A percentile compares a stretch with the other conserved stretches of the same genome.
These are phyloP conservation scores for Amphiduros pacificus DNA, from an alignment of 2,888 invertebrate genomes.

Conservation along the genomic window DNA sequence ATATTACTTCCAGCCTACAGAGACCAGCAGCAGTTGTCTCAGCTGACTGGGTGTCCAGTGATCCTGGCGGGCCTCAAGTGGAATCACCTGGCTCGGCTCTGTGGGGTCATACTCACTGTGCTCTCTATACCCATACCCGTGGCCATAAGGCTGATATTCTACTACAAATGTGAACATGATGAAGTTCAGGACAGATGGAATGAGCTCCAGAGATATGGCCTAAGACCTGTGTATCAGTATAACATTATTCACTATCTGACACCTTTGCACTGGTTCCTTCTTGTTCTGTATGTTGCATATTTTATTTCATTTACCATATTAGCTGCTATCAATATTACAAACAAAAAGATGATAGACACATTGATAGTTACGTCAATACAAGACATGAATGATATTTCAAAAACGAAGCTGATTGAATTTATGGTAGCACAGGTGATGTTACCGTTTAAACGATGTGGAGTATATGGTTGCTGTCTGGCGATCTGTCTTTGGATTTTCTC, in stretches of 20 bases:
- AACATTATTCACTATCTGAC: conserved; percentile 27
- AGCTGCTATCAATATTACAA: conserved; percentile 12
- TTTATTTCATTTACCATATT: conserved; percentile 20
- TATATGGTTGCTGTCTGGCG: conserved; percentile 26
- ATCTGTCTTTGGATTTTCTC: conserved; percentile 28
- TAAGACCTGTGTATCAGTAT: conserved; percentile 13
- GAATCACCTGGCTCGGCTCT: conserved; percentile 21
- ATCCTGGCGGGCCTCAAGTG: conserved; percentile 29
- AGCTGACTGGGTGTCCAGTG: conserved; percentile 29
- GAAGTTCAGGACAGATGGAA: conserved; percentile 17
- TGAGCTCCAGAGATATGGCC: conserved; percentile 14
- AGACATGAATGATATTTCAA: conserved; percentile 23
- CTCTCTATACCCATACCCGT: conserved; percentile 25
- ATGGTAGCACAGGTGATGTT: conserved; percentile 28
- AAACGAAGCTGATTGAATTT: conserved; percentile 27
- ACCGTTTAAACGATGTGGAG: conserved; percentile 33
- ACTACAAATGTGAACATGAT: conserved; percentile 26
- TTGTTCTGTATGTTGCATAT: conserved; percentile 27
- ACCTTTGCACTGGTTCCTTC: conserved; percentile 21
- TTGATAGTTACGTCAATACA: conserved; percentile 20
- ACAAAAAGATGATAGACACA: conserved; percentile 18
- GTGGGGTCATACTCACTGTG: conserved; percentile 23
- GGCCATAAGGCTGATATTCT: conserved; percentile 24
- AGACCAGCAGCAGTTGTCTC: conserved; percentile 28
- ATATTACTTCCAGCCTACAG: too few relatives aligned